phyloP scores from a whole-genome alignment of 2,797 vertebrate genomes.

The Xerus rutilus region DNA sequence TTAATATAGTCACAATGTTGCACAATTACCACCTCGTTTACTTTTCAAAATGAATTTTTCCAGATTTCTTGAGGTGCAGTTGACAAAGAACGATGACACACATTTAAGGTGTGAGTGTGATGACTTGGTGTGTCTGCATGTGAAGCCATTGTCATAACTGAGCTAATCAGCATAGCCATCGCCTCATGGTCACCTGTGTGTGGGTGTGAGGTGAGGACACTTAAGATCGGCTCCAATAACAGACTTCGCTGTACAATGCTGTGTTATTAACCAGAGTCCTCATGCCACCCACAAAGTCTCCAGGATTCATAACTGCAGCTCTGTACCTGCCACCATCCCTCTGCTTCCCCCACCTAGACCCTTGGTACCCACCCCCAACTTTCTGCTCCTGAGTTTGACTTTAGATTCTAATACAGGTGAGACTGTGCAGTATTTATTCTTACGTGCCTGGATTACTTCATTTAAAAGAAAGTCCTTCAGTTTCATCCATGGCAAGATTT shows the following conservation, averaged over 20 bases:
- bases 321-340: not conserved
- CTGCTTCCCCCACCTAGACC: fast-evolving
- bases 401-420: not conserved
- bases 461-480: not conserved
- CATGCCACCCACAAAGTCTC: not conserved
- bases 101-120: not conserved
- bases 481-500: not conserved
- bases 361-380: too few species aligned
- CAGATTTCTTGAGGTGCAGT: not conserved
- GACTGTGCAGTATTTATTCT: not conserved
- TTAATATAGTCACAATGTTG: not conserved
- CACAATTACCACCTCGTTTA: not conserved
- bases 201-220: not conserved
- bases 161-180: not conserved
- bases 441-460: not conserved
- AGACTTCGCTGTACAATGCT: not conserved
- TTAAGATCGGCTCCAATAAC: not conserved
- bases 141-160: not conserved
- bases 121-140: not conserved
- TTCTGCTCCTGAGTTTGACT: not conserved
- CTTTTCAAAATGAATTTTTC: not conserved
- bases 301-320: not conserved
- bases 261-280: not conserved
- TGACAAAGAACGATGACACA: not conserved
- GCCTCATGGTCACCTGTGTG: not conserved